Conservation (phyloP, 1,140 invertebrate genomes). For the Drosophila nigrodunni region DNA sequence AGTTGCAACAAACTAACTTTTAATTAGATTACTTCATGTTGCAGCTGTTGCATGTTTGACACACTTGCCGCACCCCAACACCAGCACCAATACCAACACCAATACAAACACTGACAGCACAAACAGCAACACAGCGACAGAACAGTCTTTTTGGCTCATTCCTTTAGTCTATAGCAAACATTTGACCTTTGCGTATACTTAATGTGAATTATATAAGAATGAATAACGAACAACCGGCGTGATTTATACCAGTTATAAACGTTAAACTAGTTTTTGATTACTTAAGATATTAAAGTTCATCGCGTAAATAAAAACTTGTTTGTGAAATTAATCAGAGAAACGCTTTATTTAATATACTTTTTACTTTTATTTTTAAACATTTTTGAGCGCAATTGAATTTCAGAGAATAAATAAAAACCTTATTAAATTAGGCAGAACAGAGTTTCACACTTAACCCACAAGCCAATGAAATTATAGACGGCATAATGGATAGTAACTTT, state of each 20-base stretch:
- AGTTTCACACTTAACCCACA: too few relatives aligned
- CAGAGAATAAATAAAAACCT: too few relatives aligned
- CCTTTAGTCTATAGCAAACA: neutral
- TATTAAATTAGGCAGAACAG: too few relatives aligned
- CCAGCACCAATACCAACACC: neutral
- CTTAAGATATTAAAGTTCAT: too few relatives aligned
- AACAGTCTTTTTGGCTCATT: neutral
- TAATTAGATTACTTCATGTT: slow-evolving; percentile 74
- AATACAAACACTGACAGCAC: neutral
- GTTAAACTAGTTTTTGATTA: neutral
- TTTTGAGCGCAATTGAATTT: too few relatives aligned
- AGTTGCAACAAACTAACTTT: slow-evolving; percentile 73
- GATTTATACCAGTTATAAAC: neutral
- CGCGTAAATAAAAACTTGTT: too few relatives aligned
- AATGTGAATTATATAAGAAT: slow-evolving; percentile 1
- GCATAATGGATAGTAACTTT: too few relatives aligned
- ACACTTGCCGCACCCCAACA: neutral
- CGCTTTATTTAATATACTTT: too few relatives aligned
- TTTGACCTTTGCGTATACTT: slow-evolving; percentile 15
- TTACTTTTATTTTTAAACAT: too few relatives aligned
- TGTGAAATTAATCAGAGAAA: too few relatives aligned
- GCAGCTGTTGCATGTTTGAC: slow-evolving; percentile 68
- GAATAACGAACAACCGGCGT: neutral
- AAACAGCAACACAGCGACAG: neutral
- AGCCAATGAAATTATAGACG: too few relatives aligned